Conservation (phyloP, 2,888 invertebrate species). For the Ectemnius lituratus region DNA sequence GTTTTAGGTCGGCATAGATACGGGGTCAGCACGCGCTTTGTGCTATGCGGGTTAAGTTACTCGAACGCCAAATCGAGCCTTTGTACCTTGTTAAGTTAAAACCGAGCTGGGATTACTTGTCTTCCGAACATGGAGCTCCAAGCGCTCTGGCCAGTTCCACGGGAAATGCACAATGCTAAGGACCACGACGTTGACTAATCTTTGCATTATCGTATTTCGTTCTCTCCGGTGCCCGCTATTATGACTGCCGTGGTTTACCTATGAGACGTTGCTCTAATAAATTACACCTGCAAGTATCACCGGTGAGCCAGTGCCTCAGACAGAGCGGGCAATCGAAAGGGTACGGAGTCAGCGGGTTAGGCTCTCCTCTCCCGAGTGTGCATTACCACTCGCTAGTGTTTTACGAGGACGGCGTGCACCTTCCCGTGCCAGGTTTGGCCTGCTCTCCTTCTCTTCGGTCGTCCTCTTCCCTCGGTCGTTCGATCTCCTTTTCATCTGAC, state of each 20-base stretch:
- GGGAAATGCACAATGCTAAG: conserved; percentile 48
- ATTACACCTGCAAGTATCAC: conserved; percentile 26
- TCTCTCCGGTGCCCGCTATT: conserved; percentile 33
- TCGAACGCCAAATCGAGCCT: conserved; percentile 59
- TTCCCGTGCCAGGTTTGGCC: no score
- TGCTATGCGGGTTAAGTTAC: conserved; percentile 66
- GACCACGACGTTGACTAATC: conserved; percentile 48
- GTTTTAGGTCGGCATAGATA: conserved; percentile 55
- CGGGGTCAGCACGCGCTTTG: conserved; percentile 62
- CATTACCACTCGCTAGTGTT: neutral
- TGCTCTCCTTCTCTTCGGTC: no score
- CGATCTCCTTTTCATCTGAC: conserved; percentile 22
- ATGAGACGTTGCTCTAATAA: conserved; percentile 18
- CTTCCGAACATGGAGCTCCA: conserved; percentile 49
- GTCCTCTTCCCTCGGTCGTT: neutral
- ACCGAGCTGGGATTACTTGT: conserved; percentile 47
- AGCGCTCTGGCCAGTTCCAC: conserved; percentile 29
- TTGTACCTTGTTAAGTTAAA: conserved; percentile 61
- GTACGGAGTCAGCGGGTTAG: neutral
- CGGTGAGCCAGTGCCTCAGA: neutral
- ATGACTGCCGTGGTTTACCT: conserved; percentile 27
- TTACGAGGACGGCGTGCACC: neutral
- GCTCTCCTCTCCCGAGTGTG: neutral
- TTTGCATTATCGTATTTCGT: conserved; percentile 29
- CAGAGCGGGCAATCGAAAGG: no score